Evolutionary conservation across 2,797 vertebrate genomes (phyloP), one percentile per base, ranked within the genome.

Genomic region (Rhynchotus rufescens): DNA sequence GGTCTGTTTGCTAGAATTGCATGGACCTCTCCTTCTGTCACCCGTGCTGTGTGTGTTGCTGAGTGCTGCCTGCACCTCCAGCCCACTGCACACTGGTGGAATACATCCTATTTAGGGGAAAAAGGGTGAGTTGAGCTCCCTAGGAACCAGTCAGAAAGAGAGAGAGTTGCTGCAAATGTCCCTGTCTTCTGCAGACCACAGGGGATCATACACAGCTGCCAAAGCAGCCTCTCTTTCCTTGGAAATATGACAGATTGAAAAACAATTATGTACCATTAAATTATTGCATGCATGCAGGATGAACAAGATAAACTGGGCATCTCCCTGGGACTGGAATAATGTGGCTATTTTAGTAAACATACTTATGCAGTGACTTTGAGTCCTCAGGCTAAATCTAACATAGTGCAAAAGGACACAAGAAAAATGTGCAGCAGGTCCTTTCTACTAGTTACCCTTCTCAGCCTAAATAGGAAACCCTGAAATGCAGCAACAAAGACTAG

Each of bases 161-260:
- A 84, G 89, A 89, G 75, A 68, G 92, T 92, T 69, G 64, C 66
- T 82, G 56, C 34, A 84, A 71, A 26, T 79, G 81, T 82, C 44
- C 94, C 86, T 80, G 42, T 75, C 64, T 77, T 84, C 84, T 68
- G 52, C 77, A 81, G 68, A 65, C 28, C 80, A 44, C 62, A 67
- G 8, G 78, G 78, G 57, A 14, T 28, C 59, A 17, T n/a, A 77
- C 68, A 77, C n/a, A 10, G 47, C 47, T 9, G 67, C 40, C 2
- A 26, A 82, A 69, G 28, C 44, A 83, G 34, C 38, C 10, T n/a
- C 2, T 8, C 28, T 25, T 79, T 49, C 86, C 59, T 59, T 49
- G 52, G 80, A 84, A 92, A 90, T 17, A 42, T 49, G 38, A 56
- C 52, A 45, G 32, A 6, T 4, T 12, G 25, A 10, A 61, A 85